Evolutionary conservation across 2,888 invertebrate species (phyloP), one percentile per base, ranked within the genome.

Genomic region (Cryptus viduatorius): DNA sequence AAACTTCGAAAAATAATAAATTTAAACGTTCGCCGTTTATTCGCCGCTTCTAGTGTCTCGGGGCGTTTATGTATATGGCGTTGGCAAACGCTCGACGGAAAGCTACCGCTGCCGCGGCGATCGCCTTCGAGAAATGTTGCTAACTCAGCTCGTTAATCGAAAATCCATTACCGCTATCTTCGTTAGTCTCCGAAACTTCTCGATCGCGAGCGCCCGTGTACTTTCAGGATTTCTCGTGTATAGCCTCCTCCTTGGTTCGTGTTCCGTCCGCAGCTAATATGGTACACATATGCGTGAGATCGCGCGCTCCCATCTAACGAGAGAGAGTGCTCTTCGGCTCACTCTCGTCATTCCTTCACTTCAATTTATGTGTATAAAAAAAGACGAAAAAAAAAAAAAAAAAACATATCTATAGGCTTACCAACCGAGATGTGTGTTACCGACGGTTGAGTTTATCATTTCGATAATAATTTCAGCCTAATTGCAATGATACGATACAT

Each of bases 101-200:
- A 56, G 61, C 24, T 19, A 29, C 37, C 19, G 59, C 8, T 29
- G 59, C 37, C 37, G 37, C 5, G 8, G 8, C 37, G 37, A 8
- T 37, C 44, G 14, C 46, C 44, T 75, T 64, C 42, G 64, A 61
- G 61, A 61, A 61, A 61, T 16, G 78, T 82, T 76, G 64, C 84
- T 84, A 85, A 82, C 83, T 85, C 84, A 81, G 80, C 84, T 86
- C 88, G 86, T 89, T 89, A 89, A 91, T 89, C 90, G 90, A 90
- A 88, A 88, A 89, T 90, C 92, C 92, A 92, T 92, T 91, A 92
- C 90, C 90, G 88, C 89, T 92, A 92, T 92, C 91, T 89, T 86
- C 88, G 85, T 87, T 86, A 85, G 78, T 88, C 87, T 87, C 79
- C 87, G 76, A 85, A 79, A 75, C 76, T 85, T 79, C 72, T 77